phyloP scores from a whole-genome alignment of 2,113 vertebrate genomes.

The Ciconia boyciana region DNA sequence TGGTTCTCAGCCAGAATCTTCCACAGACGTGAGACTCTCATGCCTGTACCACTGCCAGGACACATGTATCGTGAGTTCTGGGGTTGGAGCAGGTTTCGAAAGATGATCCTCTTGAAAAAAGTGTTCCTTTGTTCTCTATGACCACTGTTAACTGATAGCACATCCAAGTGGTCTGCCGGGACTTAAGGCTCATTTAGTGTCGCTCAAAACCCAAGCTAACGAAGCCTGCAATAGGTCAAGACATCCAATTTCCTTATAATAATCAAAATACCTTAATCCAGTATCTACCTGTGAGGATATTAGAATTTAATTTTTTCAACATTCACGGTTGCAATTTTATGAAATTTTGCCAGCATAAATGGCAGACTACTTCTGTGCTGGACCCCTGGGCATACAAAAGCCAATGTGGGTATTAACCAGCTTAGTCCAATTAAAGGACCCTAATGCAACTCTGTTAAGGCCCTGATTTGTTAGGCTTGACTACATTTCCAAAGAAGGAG shows the following conservation, averaged over 20 bases:
- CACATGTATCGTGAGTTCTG: too few species aligned
- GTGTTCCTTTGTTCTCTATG: not conserved
- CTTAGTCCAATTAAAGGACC: slow-evolving; percentile 65
- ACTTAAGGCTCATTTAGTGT: not conserved
- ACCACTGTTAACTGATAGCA: not conserved
- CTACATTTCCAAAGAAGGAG: slow-evolving; percentile 27
- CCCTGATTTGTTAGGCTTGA: slow-evolving; percentile 43
- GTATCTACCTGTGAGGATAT: not conserved
- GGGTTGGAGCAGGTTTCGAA: not conserved
- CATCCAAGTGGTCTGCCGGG: not conserved
- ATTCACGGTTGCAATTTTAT: not conserved
- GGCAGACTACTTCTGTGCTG: not conserved
- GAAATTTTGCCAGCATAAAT: not conserved
- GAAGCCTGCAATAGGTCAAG: not conserved
- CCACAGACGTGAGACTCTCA: not conserved
- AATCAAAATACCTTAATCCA: not conserved
- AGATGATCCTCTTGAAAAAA: not conserved
- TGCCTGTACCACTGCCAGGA: not conserved
- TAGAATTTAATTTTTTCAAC: not conserved
- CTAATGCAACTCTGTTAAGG: slow-evolving; percentile 7
- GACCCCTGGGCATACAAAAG: not conserved
- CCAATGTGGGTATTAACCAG: slow-evolving; percentile 36
- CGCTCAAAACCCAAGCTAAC: not conserved
- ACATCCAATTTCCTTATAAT: not conserved
- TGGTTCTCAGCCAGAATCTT: not conserved